Base-by-base conservation (phyloP, 2,888 invertebrate species). In the Temnothorax rugatulus region DNA sequence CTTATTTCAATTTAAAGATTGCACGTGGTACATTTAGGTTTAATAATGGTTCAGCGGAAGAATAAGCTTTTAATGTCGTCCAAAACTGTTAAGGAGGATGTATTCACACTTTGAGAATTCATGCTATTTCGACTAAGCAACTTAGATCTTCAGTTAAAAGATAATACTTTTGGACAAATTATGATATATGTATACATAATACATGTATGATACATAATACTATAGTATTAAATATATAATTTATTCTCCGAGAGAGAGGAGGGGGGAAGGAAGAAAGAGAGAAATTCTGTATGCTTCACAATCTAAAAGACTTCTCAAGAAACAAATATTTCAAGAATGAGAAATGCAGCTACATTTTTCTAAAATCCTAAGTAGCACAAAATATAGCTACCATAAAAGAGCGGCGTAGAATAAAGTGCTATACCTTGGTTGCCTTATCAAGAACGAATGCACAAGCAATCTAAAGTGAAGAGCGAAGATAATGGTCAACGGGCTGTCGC, bases 391-490 rank as follows among this genome's bases (percentile, higher is more conserved):
- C n/a, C 64, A 63, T 84, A 82, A 84, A 84, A 15, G 15, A 44
- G 47, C 64, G 47, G 68, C 44, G 4, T 21, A 54, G 44, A 41
- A 63, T 82, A 82, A 84, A 82, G n/a, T 38, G 44, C 57, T 82
- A 41, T 82, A 41, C 50, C 54, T 71, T 82, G 64, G 29, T 41
- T 79, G 18, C 25, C 21, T 82, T 84, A 84, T 73, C 71, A 57
- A 21, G 63, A 64, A 47, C 13, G 47, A 84, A 84, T 59, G 82
- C 25, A 63, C 38, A 50, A 29, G 63, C 38, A 54, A 82, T 84
- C 47, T 57, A 66, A 71, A 84, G 15, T 63, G 74, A 69, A 59
- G 41, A 59, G 9, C 25, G 21, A 76, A 85, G 76, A 85, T 85
- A 85, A 86, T n/a, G 4, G 63, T 69, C 57, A 79, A 79, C 41